These are phyloP conservation scores for Theonella swinhoei DNA, from an alignment of 37 sponge, comb jelly and placozoan genomes.

Conservation along the genomic window DNA sequence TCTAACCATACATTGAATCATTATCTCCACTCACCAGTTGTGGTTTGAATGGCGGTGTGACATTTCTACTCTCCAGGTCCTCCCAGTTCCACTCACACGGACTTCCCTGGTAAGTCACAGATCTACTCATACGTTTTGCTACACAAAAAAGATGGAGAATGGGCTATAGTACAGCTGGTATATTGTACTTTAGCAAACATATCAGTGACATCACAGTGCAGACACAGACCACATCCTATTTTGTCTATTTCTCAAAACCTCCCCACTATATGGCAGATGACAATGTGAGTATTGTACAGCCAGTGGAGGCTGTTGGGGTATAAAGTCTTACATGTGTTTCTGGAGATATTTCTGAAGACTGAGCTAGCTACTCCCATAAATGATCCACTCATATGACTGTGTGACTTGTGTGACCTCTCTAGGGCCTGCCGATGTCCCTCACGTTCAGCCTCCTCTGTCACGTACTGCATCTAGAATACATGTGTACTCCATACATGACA, in stretches of 20 bases:
- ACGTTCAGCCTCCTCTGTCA: constrained; percentile 39
- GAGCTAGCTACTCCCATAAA: constrained; percentile 11
- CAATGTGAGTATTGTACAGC: too few species aligned
- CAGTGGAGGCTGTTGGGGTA: too few species aligned
- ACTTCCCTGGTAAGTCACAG: constrained; percentile 6
- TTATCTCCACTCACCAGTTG: constrained; percentile 58
- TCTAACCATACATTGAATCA: too few species aligned
- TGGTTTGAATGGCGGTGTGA: constrained; percentile 68
- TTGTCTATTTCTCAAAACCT: background rate
- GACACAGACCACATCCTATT: background rate
- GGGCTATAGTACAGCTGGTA: too few species aligned
- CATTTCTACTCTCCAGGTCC: constrained; percentile 43
- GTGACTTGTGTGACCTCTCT: background rate
- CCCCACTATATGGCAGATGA: too few species aligned
- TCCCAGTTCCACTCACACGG: constrained; percentile 79
- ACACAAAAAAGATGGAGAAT: background rate
- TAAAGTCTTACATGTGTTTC: constrained; percentile 14
- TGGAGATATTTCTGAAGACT: constrained; percentile 26
- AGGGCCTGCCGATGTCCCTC: constrained; percentile 29
- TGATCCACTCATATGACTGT: background rate
- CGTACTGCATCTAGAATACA: constrained; percentile 19
- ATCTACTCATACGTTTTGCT: constrained; percentile 11
- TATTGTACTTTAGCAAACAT: background rate
- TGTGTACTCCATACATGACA: too few species aligned
- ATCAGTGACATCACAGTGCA: background rate